Conservation (phyloP, 1,140 invertebrate genomes). For the Lepidurus arcticus region DNA sequence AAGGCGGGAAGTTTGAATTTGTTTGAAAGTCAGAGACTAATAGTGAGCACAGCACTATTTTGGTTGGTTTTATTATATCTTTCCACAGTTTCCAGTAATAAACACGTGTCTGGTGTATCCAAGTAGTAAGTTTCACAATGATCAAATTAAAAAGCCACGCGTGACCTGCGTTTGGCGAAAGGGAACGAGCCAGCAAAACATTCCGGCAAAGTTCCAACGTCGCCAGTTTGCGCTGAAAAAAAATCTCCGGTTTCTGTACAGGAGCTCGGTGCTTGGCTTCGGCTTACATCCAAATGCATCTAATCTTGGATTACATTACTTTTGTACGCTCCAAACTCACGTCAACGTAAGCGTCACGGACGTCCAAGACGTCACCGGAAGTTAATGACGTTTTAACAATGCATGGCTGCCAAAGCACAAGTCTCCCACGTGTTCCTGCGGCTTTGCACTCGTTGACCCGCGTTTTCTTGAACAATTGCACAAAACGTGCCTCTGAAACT, state of each 20-base stretch:
- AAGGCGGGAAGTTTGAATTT: too few species aligned
- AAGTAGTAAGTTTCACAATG: too few species aligned
- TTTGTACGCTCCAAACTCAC: background rate
- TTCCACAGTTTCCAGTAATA: too few species aligned
- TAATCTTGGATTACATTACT: background rate
- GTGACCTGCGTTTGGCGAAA: too few species aligned
- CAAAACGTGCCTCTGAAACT: background rate
- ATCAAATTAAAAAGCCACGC: too few species aligned
- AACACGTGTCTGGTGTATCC: too few species aligned
- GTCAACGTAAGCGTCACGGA: conserved; percentile 8
- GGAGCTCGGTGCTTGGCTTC: background rate
- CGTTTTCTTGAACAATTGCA: background rate
- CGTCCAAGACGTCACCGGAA: background rate
- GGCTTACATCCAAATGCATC: background rate
- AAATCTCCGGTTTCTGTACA: background rate
- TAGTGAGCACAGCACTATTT: too few species aligned
- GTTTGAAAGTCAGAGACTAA: too few species aligned
- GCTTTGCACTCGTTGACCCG: background rate
- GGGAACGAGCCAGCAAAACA: too few species aligned
- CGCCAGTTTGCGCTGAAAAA: background rate
- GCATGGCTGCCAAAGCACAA: background rate
- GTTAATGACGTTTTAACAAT: background rate
- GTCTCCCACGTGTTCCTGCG: background rate
- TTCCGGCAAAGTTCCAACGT: background rate
- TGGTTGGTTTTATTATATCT: too few species aligned